Percentiles rank a stretch among this genome's conserved stretches.
Evolutionary conservation across 2,888 invertebrate species (phyloP).

Genomic region (Drosophila tripunctata): DNA sequence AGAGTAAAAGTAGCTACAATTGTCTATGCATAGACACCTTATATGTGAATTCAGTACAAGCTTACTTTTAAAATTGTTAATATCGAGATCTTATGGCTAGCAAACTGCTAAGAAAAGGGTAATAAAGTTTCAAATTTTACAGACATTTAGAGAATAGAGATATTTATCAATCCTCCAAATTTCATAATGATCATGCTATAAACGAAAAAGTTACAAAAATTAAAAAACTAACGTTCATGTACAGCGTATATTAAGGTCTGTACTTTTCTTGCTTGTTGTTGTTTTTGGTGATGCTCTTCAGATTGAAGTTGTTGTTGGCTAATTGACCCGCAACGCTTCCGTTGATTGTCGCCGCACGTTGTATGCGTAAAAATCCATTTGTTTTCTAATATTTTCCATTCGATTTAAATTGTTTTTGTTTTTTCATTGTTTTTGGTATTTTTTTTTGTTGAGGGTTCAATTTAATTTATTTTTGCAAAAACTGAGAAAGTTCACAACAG

Average conservation of each 20-base stretch:
- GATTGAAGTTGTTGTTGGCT: slow-evolving; percentile 21
- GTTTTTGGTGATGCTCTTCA: background rate
- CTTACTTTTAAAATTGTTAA: no score
- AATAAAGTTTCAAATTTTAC: no score
- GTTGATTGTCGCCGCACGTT: slow-evolving; percentile 67
- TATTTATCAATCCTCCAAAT: no score
- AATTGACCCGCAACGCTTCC: slow-evolving; percentile 77
- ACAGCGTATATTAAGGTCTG: background rate
- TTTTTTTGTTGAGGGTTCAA: slow-evolving; percentile 19
- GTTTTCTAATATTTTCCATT: slow-evolving; percentile 53
- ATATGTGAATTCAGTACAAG: no score
- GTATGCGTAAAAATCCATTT: slow-evolving; percentile 66
- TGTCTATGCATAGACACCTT: no score
- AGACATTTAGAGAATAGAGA: no score
- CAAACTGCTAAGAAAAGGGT: no score
- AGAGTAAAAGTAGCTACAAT: no score
- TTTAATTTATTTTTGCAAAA: slow-evolving; percentile 39
- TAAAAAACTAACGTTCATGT: background rate
- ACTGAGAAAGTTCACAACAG: slow-evolving; percentile 63
- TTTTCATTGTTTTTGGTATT: background rate
- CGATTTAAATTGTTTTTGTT: slow-evolving; percentile 36
- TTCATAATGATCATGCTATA: no score
- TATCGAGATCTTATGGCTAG: no score
- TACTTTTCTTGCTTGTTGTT: background rate
- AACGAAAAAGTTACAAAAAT: no score